These are phyloP conservation scores for Lepetodrilus schrolli DNA, from an alignment of 2,888 invertebrate genomes.

Conservation along the genomic window DNA sequence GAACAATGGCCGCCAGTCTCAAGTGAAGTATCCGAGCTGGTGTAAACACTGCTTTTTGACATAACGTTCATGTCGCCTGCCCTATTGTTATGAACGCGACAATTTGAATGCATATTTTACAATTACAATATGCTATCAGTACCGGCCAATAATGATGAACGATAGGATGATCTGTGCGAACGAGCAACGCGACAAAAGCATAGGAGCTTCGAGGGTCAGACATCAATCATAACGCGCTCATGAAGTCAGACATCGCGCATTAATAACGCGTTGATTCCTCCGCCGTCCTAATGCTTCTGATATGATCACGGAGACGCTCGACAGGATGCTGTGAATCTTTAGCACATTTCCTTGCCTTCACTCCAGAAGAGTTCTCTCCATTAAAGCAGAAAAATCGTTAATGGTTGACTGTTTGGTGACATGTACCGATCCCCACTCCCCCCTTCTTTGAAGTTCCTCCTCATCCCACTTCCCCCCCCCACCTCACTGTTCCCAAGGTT, in stretches of 20 bases:
- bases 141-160: constrained; percentile 1
- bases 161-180: not conserved
- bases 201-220: not conserved
- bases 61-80: not conserved
- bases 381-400: constrained; percentile 22
- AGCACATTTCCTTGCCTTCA: not conserved
- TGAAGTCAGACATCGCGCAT: constrained; percentile 14
- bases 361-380: not conserved
- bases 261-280: constrained; percentile 21
- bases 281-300: not conserved
- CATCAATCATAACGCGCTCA: constrained; percentile 26
- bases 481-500: not conserved
- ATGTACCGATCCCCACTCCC: not conserved
- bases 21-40: not conserved
- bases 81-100: not conserved
- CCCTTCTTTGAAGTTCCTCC: too few species aligned
- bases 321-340: not conserved
- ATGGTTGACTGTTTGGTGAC: not conserved
- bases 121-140: constrained; percentile 22
- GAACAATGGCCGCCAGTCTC: not conserved
- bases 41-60: constrained; percentile 15
- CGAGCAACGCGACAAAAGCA: not conserved
- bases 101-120: constrained; percentile 28
- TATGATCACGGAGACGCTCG: not conserved
- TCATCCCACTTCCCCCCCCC: too few species aligned